phyloP scores from a whole-genome alignment of 2,113 vertebrate species.

The Thinocorus orbignyianus region DNA sequence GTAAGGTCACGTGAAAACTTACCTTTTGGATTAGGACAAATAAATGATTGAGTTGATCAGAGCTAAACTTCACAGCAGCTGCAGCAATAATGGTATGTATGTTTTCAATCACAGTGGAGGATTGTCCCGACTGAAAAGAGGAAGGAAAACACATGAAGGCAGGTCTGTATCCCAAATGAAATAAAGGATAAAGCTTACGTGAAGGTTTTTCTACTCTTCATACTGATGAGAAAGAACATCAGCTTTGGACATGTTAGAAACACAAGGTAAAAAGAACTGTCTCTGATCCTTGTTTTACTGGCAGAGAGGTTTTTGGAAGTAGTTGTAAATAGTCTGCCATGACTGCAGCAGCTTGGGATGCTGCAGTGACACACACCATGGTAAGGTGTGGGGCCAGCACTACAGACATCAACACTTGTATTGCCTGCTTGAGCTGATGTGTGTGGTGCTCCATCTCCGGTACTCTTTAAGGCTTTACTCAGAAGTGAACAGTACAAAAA shows the following conservation, averaged over 20 bases:
- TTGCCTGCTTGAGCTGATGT: background rate
- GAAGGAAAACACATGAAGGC: background rate
- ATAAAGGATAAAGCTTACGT: background rate
- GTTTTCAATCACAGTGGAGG: slow-evolving; percentile 98
- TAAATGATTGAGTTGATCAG: slow-evolving; percentile 95
- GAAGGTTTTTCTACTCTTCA: background rate
- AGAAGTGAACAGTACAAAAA: slow-evolving; percentile 19
- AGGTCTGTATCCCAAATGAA: background rate
- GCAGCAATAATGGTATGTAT: slow-evolving; percentile 98
- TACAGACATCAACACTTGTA: background rate
- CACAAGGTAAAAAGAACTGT: background rate
- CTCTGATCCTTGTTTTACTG: background rate
- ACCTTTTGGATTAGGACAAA: slow-evolving; percentile 98
- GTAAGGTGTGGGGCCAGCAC: background rate
- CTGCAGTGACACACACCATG: background rate
- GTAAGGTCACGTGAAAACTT: background rate
- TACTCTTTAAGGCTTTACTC: background rate
- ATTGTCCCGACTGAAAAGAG: slow-evolving; percentile 88
- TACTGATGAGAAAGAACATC: background rate
- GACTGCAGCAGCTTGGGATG: background rate
- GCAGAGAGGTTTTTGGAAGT: background rate
- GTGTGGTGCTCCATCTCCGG: background rate
- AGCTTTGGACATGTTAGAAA: background rate
- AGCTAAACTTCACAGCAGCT: slow-evolving; percentile 96
- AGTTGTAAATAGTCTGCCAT: background rate